phyloP scores from a whole-genome alignment of 2,797 vertebrate genomes.

The Catamblyrhynchus diadema region DNA sequence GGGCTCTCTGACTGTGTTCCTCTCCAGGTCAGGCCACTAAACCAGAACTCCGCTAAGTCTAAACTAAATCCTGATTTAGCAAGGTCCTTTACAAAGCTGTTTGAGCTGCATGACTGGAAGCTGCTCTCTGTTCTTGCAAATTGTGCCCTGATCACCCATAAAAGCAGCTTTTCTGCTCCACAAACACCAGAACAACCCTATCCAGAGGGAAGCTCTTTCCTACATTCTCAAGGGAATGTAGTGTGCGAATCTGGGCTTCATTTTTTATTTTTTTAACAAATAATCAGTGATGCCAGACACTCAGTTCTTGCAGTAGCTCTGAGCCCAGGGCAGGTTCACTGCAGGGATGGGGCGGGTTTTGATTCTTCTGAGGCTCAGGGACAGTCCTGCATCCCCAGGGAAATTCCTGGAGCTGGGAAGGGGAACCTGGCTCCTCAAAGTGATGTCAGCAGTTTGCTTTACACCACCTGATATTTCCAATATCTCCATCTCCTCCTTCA shows the following conservation, averaged over 20 bases:
- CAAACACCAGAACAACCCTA: not conserved
- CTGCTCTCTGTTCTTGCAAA: not conserved
- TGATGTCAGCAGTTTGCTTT: not conserved
- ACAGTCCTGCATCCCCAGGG: not conserved
- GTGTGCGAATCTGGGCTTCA: not conserved
- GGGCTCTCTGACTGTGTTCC: not conserved
- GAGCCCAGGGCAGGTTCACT: not conserved
- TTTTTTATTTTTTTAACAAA: not conserved
- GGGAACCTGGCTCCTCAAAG: not conserved
- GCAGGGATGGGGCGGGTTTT: not conserved
- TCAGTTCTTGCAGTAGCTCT: not conserved
- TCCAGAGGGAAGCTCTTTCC: not conserved
- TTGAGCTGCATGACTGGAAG: not conserved
- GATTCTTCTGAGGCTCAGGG: accelerated
- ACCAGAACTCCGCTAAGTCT: not conserved
- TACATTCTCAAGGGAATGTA: not conserved
- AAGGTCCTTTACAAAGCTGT: not conserved
- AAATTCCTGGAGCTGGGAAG: not conserved
- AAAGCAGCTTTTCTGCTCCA: not conserved
- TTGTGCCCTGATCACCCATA: not conserved
- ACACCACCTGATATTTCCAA: not conserved
- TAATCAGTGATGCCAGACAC: not conserved
- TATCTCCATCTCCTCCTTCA: not conserved
- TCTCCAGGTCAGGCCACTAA: not conserved
- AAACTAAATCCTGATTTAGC: not conserved